Evolutionary conservation across 2,797 vertebrate species (phyloP).

Genomic region (Echiichthys vipera): DNA sequence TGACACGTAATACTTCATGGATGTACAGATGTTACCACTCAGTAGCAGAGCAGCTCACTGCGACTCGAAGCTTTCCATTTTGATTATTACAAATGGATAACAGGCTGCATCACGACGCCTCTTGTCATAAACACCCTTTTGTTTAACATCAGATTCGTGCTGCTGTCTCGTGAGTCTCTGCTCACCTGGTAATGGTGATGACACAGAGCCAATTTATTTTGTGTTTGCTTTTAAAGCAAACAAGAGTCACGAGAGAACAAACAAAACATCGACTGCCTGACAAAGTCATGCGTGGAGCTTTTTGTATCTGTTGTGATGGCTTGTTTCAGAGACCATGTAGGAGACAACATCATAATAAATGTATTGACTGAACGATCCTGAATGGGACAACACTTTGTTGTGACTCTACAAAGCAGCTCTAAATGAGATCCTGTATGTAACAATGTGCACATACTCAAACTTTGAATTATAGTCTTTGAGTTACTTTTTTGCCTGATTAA

Average conservation of each 20-base stretch:
- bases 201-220: slow-evolving; percentile 80
- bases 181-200: slow-evolving; percentile 71
- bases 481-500: not conserved
- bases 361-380: slow-evolving; percentile 21
- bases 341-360: slow-evolving; percentile 29
- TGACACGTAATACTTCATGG: slow-evolving; percentile 59
- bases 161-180: slow-evolving; percentile 64
- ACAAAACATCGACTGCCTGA: slow-evolving; percentile 64
- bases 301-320: slow-evolving; percentile 55
- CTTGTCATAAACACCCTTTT: slow-evolving; percentile 76
- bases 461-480: not conserved
- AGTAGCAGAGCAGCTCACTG: slow-evolving; percentile 53
- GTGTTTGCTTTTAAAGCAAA: slow-evolving; percentile 79
- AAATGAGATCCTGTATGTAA: not conserved
- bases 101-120: slow-evolving; percentile 69
- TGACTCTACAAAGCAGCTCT: not conserved
- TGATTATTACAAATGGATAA: slow-evolving; percentile 78
- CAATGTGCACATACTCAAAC: not conserved
- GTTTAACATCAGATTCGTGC: slow-evolving; percentile 75
- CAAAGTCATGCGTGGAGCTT: slow-evolving; percentile 58
- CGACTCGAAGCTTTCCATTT: slow-evolving; percentile 50
- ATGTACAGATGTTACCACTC: slow-evolving; percentile 70
- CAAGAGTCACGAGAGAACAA: slow-evolving; percentile 69
- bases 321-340: slow-evolving; percentile 46
- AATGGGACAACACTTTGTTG: not conserved